Evolutionary conservation across 2,888 invertebrate genomes (phyloP), one percentile per base, ranked within the genome.

Genomic region (Leptinotarsa peninsularis): DNA sequence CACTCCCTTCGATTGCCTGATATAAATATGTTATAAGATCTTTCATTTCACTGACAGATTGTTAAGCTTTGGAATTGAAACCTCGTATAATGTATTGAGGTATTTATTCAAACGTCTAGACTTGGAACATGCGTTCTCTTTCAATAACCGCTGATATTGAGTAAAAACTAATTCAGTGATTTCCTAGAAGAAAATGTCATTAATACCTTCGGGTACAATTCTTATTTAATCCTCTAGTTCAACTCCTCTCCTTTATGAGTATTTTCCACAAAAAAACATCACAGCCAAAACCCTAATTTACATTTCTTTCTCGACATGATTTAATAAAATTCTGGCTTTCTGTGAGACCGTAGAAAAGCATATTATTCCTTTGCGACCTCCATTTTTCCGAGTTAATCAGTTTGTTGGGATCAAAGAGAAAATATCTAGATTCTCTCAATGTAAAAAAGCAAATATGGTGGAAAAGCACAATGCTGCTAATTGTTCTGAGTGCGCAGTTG

Each of bases 381-480:
- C 33, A 52, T 68, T 68, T 68, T 68, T 27, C n/a, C 52, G 27
- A 68, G 52, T 68, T 54, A 68, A 68, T 68, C 68, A 52, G 27
- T 52, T 68, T 68, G 18, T 33, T 52, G 50, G 49, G 27, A 68
- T 68, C 68, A 68, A 68, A 68, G 68, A 14, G 33, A 68, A 68
- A 68, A 68, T 54, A 54, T 52, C 54, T 27, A 17, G 21, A 49
- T 49, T 67, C 49, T 67, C 49, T 49, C 14, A 23, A 54, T n/a
- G 27, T 27, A 33, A 54, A 68, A 68, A 68, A 23, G 68, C 68
- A 50, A 68, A 68, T 27, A 67, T 67, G 50, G n/a, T 52, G 21
- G 33, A 52, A 33, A 68, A 33, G 63, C 63, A 68, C 50, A 52
- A 52, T 68, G 14, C 21, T 21, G 27, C 54, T 33, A 52, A 52